Evolutionary conservation across 92 coral and sea anemone genomes (phyloP), one percentile per base, ranked within the genome.

Genomic region (Muricea muricata): DNA sequence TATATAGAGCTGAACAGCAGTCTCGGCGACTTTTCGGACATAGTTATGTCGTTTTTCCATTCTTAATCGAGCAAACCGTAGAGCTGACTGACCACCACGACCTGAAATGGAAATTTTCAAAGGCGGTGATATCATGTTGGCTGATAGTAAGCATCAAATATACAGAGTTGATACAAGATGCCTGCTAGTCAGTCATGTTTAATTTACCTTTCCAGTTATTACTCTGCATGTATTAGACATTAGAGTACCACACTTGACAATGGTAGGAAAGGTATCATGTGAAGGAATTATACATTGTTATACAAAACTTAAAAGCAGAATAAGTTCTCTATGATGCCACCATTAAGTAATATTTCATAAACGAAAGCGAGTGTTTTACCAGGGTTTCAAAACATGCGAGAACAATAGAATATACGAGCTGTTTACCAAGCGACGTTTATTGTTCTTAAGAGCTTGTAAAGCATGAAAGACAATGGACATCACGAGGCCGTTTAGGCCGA

Each of bases 1-100:
- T 78, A 95, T 95, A 74, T 85, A 95, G 28, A 95, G 91, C 73
- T 91, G 95, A 45, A 95, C 98, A 21, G 98, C 98, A 13, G 97
- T 93, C 75, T 95, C 98, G 0, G 98, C 98, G 31, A 95, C 98
- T 86, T 95, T 95, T 73, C 98, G 79, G 25, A 95, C 98, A 91
- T 95, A 95, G 34, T 95, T 95, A 82, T 95, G 98, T 58, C 98
- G 93, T 78, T 95, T 95, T 65, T 95, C 98, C 98, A 95, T 93
- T 80, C 98, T 81, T 57, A 95, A 65, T 78, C 98, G 97, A 74
- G 98, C 98, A 91, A 95, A 95, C 90, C 98, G 98, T 20, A 95
- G 65, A 60, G 98, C 98, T 34, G 98, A 95, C 90, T 95, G 98
- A 31, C 98, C 98, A 57, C 98, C 98, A 91, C 98, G 98, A 18